phyloP scores from a whole-genome alignment of 1,140 invertebrate species.

The Carposina sasakii region DNA sequence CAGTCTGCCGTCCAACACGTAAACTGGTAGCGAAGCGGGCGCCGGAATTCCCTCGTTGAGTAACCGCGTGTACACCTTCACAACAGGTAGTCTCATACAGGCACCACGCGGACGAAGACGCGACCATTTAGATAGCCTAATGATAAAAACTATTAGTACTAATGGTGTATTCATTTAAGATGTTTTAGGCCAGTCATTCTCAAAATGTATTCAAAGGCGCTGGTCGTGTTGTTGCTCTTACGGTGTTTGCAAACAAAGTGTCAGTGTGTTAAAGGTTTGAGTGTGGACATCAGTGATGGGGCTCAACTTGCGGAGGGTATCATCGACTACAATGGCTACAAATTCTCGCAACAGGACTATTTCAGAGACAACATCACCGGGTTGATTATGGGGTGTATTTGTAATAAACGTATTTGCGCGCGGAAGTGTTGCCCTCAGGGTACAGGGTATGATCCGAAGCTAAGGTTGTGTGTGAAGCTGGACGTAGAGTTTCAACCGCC shows the following conservation, averaged over 20 bases:
- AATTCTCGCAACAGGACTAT: conserved; percentile 30
- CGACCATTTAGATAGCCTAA: too few relatives aligned
- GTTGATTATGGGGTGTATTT: conserved; percentile 30
- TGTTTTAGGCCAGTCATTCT: not conserved
- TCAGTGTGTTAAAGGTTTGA: conserved; percentile 19
- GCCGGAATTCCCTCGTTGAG: too few relatives aligned
- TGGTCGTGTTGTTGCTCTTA: not conserved
- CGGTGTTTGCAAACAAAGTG: conserved; percentile 9
- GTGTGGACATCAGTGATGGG: conserved; percentile 33
- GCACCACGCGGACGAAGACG: too few relatives aligned
- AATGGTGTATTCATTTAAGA: too few relatives aligned
- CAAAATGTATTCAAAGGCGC: not conserved
- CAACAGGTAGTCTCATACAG: too few relatives aligned
- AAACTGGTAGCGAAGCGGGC: too few relatives aligned
- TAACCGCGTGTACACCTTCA: too few relatives aligned
- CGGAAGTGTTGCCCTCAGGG: conserved; percentile 40
- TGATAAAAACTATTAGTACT: too few relatives aligned
- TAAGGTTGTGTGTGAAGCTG: conserved; percentile 21
- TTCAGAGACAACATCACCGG: conserved; percentile 21
- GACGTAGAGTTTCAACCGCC: conserved; percentile 23
- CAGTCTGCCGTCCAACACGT: too few relatives aligned
- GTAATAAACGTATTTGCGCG: conserved; percentile 27
- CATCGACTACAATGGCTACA: conserved; percentile 22
- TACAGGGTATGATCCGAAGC: conserved; percentile 12
- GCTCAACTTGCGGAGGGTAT: conserved; percentile 18